phyloP scores from a whole-genome alignment of 2,888 invertebrate genomes.

The Ormyrus pomaceus region DNA sequence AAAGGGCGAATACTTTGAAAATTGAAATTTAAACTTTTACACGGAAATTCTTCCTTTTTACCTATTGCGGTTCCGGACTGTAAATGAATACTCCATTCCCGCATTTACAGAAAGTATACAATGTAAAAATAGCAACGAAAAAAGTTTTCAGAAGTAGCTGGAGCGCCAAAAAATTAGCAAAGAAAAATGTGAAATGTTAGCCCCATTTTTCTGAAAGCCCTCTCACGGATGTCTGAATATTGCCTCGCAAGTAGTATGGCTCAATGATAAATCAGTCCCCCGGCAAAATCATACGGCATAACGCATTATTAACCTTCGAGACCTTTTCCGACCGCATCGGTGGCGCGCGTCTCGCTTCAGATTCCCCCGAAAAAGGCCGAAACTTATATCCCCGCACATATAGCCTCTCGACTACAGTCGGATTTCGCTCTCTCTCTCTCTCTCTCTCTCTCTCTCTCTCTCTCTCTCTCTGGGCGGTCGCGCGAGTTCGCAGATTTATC shows the following conservation, averaged over 20 bases:
- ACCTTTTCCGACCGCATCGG: not conserved
- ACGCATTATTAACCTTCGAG: constrained; percentile 45
- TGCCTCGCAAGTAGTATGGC: not conserved
- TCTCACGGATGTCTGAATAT: not conserved
- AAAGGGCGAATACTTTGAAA: constrained; percentile 2
- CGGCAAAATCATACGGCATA: constrained; percentile 20
- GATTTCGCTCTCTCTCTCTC: no score
- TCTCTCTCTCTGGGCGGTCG: no score
- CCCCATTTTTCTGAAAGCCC: not conserved
- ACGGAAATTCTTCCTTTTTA: no score
- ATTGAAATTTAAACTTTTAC: not conserved
- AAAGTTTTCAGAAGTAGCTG: not conserved
- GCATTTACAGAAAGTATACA: not conserved
- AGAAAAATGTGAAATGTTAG: not conserved
- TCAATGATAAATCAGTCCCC: constrained; percentile 12
- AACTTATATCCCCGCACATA: no score
- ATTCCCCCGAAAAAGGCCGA: not conserved
- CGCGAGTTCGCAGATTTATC: constrained; percentile 37
- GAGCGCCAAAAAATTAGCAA: not conserved
- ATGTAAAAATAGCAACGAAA: no score
- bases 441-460: no score
- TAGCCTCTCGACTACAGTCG: no score
- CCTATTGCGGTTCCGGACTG: no score
- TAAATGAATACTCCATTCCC: not conserved
- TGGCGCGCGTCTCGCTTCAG: not conserved